Conservation (phyloP, 2,113 vertebrate species). For the Toxotes chatareus region DNA sequence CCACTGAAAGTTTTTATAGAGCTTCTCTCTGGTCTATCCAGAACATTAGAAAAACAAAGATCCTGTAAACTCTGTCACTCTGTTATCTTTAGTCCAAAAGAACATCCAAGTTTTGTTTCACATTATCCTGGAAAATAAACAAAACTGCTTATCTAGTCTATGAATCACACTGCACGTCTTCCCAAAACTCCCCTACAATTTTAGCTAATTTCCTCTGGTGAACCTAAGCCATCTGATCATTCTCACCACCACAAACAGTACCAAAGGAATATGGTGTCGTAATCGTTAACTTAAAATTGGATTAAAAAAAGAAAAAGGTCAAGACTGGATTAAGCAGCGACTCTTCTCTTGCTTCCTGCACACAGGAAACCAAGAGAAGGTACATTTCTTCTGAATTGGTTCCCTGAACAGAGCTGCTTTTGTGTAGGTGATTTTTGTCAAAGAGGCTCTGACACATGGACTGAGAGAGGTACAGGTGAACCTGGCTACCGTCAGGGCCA, state of each 20-base stretch:
- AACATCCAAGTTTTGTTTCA: constrained; percentile 12
- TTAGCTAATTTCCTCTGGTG: not conserved
- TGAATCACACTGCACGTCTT: not conserved
- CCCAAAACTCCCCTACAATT: not conserved
- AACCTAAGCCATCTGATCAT: constrained; percentile 4
- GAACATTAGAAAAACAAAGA: not conserved
- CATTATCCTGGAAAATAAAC: constrained; percentile 21
- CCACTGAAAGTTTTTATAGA: not conserved
- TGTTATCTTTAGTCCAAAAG: constrained; percentile 7
- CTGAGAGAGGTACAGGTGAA: constrained; percentile 38
- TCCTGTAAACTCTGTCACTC: not conserved
- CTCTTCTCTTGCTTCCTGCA: constrained; percentile 16
- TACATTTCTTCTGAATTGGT: constrained; percentile 19
- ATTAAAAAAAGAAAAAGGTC: constrained; percentile 22
- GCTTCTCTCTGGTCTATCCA: not conserved
- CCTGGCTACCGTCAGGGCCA: constrained; percentile 10
- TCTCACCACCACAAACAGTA: not conserved
- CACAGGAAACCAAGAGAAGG: not conserved
- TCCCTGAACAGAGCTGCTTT: constrained; percentile 61
- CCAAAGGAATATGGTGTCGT: not conserved
- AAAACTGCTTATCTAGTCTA: constrained; percentile 13
- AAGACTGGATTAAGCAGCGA: not conserved
- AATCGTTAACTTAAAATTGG: not conserved
- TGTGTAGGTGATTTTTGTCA: constrained; percentile 41
- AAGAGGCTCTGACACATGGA: not conserved